Percentiles rank a stretch among this genome's conserved stretches.
Evolutionary conservation across 2,888 invertebrate species (phyloP).

Genomic region (Dermolepida albohirtum): DNA sequence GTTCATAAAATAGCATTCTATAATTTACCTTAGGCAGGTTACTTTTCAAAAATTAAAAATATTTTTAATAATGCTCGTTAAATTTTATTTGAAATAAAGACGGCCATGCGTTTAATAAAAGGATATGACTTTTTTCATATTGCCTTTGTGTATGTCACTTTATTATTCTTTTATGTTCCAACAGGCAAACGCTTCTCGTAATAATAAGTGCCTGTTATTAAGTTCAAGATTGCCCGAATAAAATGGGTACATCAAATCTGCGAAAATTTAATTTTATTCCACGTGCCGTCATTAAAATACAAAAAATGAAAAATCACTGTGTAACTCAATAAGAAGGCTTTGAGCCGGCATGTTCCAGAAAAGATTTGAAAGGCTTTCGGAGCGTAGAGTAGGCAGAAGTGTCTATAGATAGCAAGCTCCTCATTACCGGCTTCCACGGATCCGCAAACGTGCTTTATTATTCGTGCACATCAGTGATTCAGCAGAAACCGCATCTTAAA

Average conservation of each 20-base stretch:
- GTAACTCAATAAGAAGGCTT: conserved; percentile 43
- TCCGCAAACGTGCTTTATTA: conserved; percentile 58
- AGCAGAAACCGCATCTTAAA: conserved; percentile 55
- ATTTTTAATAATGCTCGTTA: too few relatives aligned
- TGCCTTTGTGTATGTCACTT: too few relatives aligned
- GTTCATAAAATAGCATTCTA: too few relatives aligned
- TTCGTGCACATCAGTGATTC: conserved; percentile 59
- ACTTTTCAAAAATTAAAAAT: too few relatives aligned
- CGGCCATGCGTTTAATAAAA: too few relatives aligned
- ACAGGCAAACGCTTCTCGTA: too few relatives aligned
- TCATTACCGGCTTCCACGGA: conserved; percentile 56
- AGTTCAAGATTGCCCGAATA: conserved; percentile 11
- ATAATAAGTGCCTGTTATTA: conserved; percentile 17
- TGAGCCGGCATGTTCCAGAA: conserved; percentile 40
- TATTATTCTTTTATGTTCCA: too few relatives aligned
- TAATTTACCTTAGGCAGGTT: too few relatives aligned
- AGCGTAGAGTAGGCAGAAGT: conserved; percentile 48
- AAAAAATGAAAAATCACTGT: conserved; percentile 43
- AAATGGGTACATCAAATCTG: conserved; percentile 2
- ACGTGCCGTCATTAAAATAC: conserved; percentile 40
- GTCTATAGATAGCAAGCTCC: conserved; percentile 57
- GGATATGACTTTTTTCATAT: too few relatives aligned
- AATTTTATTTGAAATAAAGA: too few relatives aligned
- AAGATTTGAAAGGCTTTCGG: conserved; percentile 46
- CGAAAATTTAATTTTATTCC: conserved; percentile 33